Evolutionary conservation across 2,888 invertebrate species (phyloP).

Genomic region (Meloe dianella): DNA sequence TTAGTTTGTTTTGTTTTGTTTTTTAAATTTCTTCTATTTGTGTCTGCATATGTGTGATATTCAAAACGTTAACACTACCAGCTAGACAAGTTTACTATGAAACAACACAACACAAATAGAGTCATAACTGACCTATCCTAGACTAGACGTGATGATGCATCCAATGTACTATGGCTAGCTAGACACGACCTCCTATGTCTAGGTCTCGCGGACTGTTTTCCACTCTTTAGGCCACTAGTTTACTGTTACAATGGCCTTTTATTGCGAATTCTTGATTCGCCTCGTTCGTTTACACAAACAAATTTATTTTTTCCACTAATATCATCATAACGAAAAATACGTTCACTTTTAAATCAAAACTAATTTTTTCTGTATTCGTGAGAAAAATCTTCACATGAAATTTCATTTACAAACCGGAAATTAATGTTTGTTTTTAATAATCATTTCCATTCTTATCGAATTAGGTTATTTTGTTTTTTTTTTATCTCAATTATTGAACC

Average conservation of each 20-base stretch:
- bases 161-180: conserved; percentile 25
- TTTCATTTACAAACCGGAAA: too few species aligned
- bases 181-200: conserved; percentile 28
- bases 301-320: background rate
- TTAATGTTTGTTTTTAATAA: background rate
- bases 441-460: background rate
- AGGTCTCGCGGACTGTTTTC: conserved; percentile 21
- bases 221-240: conserved; percentile 35
- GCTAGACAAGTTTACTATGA: conserved; percentile 5
- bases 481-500: conserved; percentile 1
- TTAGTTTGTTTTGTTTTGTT: background rate
- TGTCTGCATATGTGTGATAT: background rate
- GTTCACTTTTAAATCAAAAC: too few species aligned
- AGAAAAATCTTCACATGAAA: too few species aligned
- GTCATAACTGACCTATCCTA: conserved; percentile 39
- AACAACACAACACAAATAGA: conserved; percentile 12
- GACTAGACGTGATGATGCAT: conserved; percentile 35
- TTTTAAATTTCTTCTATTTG: too few species aligned
- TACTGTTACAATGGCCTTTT: conserved; percentile 29
- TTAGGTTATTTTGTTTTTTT: background rate
- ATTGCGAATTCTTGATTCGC: conserved; percentile 4
- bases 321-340: too few species aligned
- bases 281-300: background rate
- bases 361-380: too few species aligned
- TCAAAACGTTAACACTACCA: background rate